Percentiles rank a stretch among this genome's conserved stretches.
Evolutionary conservation across 2,797 vertebrate genomes (phyloP).

Genomic region (Molossus alvarezi): DNA sequence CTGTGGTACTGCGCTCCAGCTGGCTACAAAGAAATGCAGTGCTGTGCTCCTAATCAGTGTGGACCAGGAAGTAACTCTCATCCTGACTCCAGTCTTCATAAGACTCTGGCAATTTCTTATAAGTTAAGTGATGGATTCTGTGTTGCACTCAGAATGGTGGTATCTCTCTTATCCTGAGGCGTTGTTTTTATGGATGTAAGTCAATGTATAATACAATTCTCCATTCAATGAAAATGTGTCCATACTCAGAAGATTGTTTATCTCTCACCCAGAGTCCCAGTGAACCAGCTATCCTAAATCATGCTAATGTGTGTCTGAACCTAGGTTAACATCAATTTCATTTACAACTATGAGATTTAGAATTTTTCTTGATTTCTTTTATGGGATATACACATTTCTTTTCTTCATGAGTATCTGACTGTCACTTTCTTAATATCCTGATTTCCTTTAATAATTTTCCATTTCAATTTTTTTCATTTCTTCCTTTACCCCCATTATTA

Average conservation of each 20-base stretch:
- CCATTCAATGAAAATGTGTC: background rate
- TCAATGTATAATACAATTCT: background rate
- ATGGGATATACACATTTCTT: background rate
- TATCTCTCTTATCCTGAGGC: background rate
- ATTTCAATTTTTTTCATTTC: background rate
- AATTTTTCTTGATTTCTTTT: background rate
- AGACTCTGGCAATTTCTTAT: background rate
- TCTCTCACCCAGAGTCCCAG: background rate
- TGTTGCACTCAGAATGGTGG: background rate
- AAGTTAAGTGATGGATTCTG: background rate
- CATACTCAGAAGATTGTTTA: background rate
- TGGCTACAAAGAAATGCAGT: background rate
- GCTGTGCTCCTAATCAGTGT: background rate
- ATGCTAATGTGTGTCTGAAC: background rate
- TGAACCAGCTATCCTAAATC: background rate
- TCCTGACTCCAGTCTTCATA: background rate
- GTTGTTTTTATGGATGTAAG: background rate
- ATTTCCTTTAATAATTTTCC: background rate
- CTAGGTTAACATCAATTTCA: background rate
- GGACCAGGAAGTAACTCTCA: background rate
- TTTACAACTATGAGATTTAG: background rate
- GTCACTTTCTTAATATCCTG: background rate
- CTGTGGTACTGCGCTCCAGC: background rate
- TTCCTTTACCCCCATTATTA: background rate
- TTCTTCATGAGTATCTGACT: background rate